Conservation (phyloP, 2,797 vertebrate species). For the Peromyscus melanophrys region DNA sequence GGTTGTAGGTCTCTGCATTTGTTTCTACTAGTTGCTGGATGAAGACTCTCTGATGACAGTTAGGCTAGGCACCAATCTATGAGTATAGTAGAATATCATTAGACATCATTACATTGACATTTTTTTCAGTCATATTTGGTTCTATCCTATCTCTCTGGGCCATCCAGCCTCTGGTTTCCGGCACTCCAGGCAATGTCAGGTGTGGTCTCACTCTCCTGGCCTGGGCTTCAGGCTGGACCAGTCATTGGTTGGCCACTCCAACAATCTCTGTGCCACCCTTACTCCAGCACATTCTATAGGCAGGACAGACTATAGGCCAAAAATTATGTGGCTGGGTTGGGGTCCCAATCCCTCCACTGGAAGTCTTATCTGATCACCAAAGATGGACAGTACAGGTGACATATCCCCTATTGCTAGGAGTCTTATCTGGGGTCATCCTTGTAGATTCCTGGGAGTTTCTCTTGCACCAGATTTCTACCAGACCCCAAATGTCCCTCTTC, state of each 20-base stretch:
- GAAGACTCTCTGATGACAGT: neutral
- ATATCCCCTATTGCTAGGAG: neutral
- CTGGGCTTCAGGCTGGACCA: neutral
- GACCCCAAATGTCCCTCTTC: neutral
- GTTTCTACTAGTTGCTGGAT: neutral
- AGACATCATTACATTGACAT: neutral
- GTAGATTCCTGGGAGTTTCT: neutral
- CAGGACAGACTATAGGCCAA: neutral
- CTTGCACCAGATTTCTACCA: neutral
- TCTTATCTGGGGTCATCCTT: neutral
- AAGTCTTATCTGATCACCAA: neutral
- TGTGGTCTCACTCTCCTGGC: neutral
- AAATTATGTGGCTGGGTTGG: neutral
- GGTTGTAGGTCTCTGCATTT: neutral
- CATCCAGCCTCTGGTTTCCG: neutral
- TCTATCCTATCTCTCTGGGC: neutral
- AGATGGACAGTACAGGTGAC: neutral
- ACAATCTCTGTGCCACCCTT: neutral
- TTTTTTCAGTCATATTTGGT: neutral
- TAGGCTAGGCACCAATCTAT: neutral
- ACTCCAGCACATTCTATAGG: neutral
- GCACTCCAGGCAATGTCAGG: neutral
- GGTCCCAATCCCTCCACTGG: neutral
- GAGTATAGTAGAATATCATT: neutral
- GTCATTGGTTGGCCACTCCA: neutral